phyloP scores from a whole-genome alignment of 1,140 invertebrate species.

The Atta texana region DNA sequence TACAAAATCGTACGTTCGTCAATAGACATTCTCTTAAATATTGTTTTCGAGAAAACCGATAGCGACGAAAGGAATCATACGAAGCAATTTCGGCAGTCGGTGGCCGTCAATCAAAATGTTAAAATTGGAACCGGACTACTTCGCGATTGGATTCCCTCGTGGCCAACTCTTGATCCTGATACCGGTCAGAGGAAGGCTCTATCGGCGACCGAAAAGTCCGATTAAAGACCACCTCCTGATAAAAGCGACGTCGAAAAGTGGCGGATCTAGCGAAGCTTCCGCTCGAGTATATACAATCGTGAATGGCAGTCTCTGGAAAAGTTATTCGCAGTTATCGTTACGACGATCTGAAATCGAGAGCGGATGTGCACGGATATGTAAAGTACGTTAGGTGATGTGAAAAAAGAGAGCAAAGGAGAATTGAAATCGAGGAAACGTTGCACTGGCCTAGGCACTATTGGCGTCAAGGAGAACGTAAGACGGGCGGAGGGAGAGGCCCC shows the following conservation, averaged over 20 bases:
- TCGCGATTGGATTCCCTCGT: conserved; percentile 59
- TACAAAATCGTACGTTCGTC: conserved; percentile 44
- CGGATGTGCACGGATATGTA: conserved; percentile 5
- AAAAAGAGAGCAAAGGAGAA: conserved; percentile 15
- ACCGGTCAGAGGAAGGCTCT: conserved; percentile 61
- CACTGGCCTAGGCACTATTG: background rate
- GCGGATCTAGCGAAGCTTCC: conserved; percentile 47
- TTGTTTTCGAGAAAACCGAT: conserved; percentile 64
- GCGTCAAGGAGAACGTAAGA: conserved; percentile 78
- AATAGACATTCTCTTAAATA: conserved; percentile 59
- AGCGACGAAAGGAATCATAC: conserved; percentile 59
- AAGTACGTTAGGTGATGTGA: background rate
- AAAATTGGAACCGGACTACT: conserved; percentile 57
- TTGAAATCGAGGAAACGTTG: conserved; percentile 65
- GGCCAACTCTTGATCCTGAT: conserved; percentile 57
- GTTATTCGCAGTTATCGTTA: conserved; percentile 38
- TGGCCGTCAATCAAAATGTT: conserved; percentile 58
- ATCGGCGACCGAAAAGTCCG: conserved; percentile 60
- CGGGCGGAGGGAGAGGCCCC: conserved; percentile 68
- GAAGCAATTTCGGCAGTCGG: conserved; percentile 61
- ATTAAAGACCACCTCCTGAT: conserved; percentile 64
- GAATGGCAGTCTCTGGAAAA: conserved; percentile 13
- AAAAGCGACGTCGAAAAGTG: conserved; percentile 46
- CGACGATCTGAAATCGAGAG: conserved; percentile 35
- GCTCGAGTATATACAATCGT: conserved; percentile 18